These are phyloP conservation scores for Myotis lucifugus DNA, from an alignment of 2,113 vertebrate species.

Conservation along the genomic window DNA sequence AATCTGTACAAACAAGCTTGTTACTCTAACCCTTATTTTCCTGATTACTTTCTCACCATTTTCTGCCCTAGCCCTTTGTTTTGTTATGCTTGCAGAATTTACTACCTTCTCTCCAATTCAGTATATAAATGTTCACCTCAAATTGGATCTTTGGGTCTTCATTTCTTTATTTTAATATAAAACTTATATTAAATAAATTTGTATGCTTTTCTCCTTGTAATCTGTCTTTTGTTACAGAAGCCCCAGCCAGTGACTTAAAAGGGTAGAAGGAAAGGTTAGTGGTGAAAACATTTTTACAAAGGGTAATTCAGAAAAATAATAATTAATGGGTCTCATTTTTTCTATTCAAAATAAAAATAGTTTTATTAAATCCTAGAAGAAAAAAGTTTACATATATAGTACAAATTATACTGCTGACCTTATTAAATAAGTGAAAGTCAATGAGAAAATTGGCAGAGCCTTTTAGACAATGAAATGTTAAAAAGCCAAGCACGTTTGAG, in stretches of 20 bases:
- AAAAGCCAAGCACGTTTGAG: constrained; percentile 69
- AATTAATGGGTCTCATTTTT: constrained; percentile 14
- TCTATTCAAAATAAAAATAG: constrained; percentile 53
- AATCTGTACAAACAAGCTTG: neutral
- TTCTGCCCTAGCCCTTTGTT: neutral
- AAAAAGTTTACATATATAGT: constrained; percentile 48
- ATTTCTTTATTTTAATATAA: neutral
- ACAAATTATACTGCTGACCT: constrained; percentile 64
- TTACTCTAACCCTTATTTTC: neutral
- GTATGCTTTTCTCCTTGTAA: neutral
- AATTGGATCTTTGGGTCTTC: neutral
- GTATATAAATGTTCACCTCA: neutral
- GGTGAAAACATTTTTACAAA: constrained; percentile 38
- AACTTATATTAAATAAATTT: neutral
- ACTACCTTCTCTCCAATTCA: neutral
- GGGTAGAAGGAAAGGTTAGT: neutral
- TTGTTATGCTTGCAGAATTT: neutral
- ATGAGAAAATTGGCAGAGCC: constrained; percentile 65
- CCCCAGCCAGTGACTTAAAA: neutral
- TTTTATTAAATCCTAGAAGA: constrained; percentile 46
- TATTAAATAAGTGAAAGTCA: constrained; percentile 75
- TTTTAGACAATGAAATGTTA: constrained; percentile 74
- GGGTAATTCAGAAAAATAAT: constrained; percentile 42
- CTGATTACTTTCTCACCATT: neutral
- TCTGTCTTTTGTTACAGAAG: neutral